Evolutionary conservation across 92 coral and sea anemone genomes (phyloP).

Genomic region (Chrysogorgia sp.): DNA sequence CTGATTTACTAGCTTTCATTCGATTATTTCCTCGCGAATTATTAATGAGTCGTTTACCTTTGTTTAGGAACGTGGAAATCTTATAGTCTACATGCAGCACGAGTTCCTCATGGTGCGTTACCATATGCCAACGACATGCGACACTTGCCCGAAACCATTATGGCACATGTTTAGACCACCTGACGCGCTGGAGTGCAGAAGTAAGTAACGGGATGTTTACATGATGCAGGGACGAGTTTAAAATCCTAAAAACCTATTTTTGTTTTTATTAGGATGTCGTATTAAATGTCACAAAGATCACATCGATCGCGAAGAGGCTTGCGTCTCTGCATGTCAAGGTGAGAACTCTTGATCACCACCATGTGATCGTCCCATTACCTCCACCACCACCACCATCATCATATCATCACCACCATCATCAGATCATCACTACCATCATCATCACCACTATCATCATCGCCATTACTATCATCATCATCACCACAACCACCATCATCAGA

Average conservation of each 20-base stretch:
- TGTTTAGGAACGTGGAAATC: conserved; percentile 80
- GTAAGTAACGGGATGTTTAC: too few species aligned
- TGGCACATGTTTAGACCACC: conserved; percentile 99
- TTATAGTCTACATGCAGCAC: conserved; percentile 96
- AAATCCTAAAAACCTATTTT: neutral
- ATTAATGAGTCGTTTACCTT: too few species aligned
- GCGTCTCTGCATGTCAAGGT: conserved; percentile 87
- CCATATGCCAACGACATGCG: conserved; percentile 99
- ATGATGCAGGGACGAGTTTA: too few species aligned
- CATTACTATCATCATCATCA: too few species aligned
- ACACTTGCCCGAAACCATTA: conserved; percentile 91
- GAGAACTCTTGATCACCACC: conserved; percentile 1
- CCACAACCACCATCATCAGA: too few species aligned
- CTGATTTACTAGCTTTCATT: too few species aligned
- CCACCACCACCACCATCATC: too few species aligned
- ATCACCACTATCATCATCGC: too few species aligned
- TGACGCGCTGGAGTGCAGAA: conserved; percentile 92
- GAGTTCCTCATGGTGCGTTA: conserved; percentile 94
- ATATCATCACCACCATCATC: too few species aligned
- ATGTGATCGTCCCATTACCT: neutral
- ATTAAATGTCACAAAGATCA: conserved; percentile 97
- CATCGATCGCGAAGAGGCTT: conserved; percentile 95
- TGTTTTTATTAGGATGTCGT: conserved; percentile 74
- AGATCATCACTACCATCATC: too few species aligned
- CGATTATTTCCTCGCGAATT: too few species aligned